Evolutionary conservation across 2,113 vertebrate species (phyloP), one percentile per base, ranked within the genome.

Genomic region (Anser brachyrhynchus): DNA sequence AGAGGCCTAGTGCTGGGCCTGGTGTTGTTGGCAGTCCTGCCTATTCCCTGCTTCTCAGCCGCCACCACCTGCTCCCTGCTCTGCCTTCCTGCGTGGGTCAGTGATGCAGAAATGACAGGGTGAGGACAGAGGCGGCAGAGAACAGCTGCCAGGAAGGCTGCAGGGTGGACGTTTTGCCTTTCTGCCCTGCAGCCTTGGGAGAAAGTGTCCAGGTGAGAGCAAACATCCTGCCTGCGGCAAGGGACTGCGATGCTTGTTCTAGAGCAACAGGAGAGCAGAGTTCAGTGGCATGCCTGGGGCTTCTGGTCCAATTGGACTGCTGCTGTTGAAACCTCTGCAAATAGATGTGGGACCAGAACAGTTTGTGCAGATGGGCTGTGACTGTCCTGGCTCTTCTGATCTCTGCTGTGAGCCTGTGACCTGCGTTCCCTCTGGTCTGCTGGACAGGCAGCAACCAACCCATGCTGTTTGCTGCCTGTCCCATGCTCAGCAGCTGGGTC

Each of bases 391-490:
- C 28, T 16, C 37, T 65, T 46, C 82, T 85, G 82, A 18, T 35
- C 43, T 31, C 44, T 5, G 1, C 3, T n/a, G 26, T 1, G 3
- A 51, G 35, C 44, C 55, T 64, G 44, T 5, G 13, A 73, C 28
- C 59, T 74, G 1, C 11, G 26, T 25, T 37, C 25, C 46, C 46
- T 49, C 46, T 22, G 46, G 46, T 49, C 46, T 49, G 46, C 46
- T 22, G 46, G 46, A 22, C 20, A 21, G 46, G 46, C 46, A 49
- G 46, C 46, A 49, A 22, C 46, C 46, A 49, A 58, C 6, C 41
- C 49, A 7, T 0, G 0, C 64, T 89, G 58, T 28, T 35, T 4
- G 1, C 64, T 2, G 35, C 51, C 55, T 2, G 3, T 20, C 25
- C 70, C 2, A 7, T 22, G 0, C 21, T 57, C 67, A 33, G 51